phyloP scores from a whole-genome alignment of 2,888 invertebrate genomes.

The Stenoptilia bipunctidactyla region DNA sequence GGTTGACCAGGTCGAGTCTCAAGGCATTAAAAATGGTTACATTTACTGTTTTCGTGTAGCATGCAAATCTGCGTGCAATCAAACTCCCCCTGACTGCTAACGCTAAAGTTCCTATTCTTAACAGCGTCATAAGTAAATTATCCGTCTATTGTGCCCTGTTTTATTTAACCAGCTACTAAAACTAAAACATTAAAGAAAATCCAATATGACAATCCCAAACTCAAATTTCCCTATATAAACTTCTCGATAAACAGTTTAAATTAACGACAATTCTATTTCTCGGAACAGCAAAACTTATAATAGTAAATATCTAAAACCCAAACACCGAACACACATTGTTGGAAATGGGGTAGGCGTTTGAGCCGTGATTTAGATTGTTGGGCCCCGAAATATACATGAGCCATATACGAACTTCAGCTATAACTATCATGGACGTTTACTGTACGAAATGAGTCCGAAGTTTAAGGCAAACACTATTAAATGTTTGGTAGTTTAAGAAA shows the following conservation, averaged over 20 bases:
- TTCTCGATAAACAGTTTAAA: neutral
- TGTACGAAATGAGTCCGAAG: constrained; percentile 45
- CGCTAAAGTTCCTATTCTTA: too few species aligned
- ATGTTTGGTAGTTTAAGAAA: constrained; percentile 60
- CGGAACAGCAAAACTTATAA: neutral
- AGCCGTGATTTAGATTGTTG: constrained; percentile 42
- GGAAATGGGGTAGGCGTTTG: constrained; percentile 13
- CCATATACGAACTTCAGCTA: constrained; percentile 30
- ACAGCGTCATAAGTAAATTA: too few species aligned
- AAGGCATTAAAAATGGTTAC: too few species aligned
- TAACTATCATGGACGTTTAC: constrained; percentile 42
- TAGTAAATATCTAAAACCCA: neutral
- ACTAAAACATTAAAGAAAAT: too few species aligned
- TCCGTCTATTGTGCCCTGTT: too few species aligned
- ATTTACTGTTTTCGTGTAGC: too few species aligned
- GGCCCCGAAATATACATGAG: neutral
- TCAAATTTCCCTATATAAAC: neutral
- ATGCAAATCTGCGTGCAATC: too few species aligned
- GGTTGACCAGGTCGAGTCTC: too few species aligned
- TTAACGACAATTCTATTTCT: neutral
- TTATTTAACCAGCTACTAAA: too few species aligned
- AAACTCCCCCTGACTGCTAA: too few species aligned
- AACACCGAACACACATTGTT: constrained; percentile 6
- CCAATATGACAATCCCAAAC: too few species aligned
- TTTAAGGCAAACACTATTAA: constrained; percentile 55